Evolutionary conservation across 37 sponge, comb jelly and placozoan genomes (phyloP).

Genomic region (Petrosia ficiformis): DNA sequence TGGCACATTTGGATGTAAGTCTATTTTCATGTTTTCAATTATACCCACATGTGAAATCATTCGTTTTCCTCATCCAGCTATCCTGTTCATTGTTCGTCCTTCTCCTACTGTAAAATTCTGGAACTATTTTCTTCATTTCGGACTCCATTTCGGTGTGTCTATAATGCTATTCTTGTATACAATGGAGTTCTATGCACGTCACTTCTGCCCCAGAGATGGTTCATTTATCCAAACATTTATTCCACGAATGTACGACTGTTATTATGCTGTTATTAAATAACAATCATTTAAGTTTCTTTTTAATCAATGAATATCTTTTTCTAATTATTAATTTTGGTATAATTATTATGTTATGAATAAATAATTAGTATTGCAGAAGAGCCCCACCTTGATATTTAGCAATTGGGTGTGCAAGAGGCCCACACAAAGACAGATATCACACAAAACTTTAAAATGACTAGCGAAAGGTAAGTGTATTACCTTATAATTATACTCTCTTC

Average conservation of each 20-base stretch:
- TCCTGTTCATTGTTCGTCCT: conserved; percentile 51
- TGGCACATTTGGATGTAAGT: conserved; percentile 71
- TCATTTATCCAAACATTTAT: conserved; percentile 55
- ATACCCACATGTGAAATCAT: too few species aligned
- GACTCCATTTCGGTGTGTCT: conserved; percentile 48
- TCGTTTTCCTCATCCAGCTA: conserved; percentile 12
- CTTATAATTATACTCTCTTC: too few species aligned
- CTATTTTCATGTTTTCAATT: neutral
- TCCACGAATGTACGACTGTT: conserved; percentile 63
- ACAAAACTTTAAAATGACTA: too few species aligned
- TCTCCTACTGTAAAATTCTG: conserved; percentile 20
- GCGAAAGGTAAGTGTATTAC: too few species aligned
- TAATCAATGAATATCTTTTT: neutral
- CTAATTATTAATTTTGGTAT: neutral
- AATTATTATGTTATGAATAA: neutral
- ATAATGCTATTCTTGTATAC: conserved; percentile 70
- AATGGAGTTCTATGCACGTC: conserved; percentile 60
- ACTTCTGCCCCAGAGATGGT: conserved; percentile 54
- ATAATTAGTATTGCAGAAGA: too few species aligned
- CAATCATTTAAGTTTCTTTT: neutral
- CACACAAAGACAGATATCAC: too few species aligned
- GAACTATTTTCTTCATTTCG: conserved; percentile 63
- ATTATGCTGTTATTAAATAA: neutral
- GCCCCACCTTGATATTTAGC: too few species aligned
- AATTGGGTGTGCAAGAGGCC: too few species aligned